A percentile compares a stretch with the other conserved stretches of the same genome.
phyloP scores from a whole-genome alignment of 2,888 invertebrate genomes.

The Resseliella maxima region DNA sequence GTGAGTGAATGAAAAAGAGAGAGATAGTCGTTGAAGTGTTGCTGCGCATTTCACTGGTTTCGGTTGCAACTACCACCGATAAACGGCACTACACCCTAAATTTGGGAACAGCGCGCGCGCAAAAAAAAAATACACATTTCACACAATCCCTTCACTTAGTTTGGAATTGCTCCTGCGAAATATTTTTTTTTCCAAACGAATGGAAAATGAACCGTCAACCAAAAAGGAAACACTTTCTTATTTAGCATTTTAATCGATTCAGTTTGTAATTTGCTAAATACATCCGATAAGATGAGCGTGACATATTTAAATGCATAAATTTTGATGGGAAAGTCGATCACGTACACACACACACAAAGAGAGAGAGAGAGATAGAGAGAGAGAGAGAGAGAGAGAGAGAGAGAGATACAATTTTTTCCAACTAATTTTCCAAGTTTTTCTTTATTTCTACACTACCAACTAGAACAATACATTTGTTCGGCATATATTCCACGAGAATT shows the following conservation, averaged over 20 bases:
- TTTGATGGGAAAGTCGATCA: neutral
- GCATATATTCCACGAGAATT: too few species aligned
- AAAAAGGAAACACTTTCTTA: neutral
- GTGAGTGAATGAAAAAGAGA: neutral
- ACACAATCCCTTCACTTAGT: neutral
- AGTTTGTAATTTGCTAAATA: constrained; percentile 12
- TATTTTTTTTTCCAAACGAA: neutral
- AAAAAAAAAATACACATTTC: neutral
- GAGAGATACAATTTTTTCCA: neutral
- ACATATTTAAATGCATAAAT: neutral
- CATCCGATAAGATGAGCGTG: neutral
- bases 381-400: too few species aligned
- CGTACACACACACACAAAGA: too few species aligned
- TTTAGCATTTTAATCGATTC: constrained; percentile 5
- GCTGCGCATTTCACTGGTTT: constrained; percentile 24
- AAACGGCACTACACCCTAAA: constrained; percentile 43
- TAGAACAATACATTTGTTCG: too few species aligned
- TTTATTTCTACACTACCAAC: too few species aligned
- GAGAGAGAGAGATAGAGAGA: too few species aligned
- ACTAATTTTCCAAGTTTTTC: too few species aligned
- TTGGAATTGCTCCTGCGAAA: neutral
- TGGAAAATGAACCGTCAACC: constrained; percentile 4
- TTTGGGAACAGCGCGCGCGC: constrained; percentile 30
- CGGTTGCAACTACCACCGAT: constrained; percentile 8
- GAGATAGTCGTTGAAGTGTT: neutral